Percentiles rank a stretch among this genome's conserved stretches.
Evolutionary conservation across 2,113 vertebrate species (phyloP).

Genomic region (Corydoras sp.): DNA sequence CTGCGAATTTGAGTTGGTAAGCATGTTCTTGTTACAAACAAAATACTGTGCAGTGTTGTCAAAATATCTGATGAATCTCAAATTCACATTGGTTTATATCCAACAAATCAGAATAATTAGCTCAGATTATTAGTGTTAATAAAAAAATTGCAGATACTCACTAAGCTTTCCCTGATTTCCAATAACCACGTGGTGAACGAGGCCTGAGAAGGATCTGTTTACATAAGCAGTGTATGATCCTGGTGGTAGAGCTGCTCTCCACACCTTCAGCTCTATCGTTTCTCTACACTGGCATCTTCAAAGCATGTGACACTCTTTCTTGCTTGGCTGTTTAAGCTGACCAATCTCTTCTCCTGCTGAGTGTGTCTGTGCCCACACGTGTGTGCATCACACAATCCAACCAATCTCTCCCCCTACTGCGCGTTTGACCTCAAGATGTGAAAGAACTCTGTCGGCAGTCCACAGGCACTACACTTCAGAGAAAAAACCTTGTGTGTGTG

Average conservation of each 20-base stretch:
- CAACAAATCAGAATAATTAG: too few species aligned
- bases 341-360: conserved; percentile 9
- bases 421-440: conserved; percentile 36
- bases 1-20: too few species aligned
- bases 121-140: too few species aligned
- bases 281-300: conserved; percentile 28
- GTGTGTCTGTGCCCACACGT: background rate
- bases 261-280: conserved; percentile 8
- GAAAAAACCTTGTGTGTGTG: background rate
- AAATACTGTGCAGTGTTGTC: too few species aligned
- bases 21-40: too few species aligned
- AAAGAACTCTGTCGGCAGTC: conserved; percentile 22
- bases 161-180: background rate
- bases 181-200: background rate
- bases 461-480: conserved; percentile 32
- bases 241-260: background rate
- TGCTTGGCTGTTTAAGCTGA: conserved; percentile 21
- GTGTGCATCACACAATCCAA: conserved; percentile 14
- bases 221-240: background rate
- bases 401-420: conserved; percentile 27
- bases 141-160: background rate
- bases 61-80: too few species aligned
- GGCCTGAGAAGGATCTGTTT: background rate
- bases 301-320: conserved; percentile 30
- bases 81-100: too few species aligned